Conservation (phyloP, 2,797 vertebrate genomes). For the Pelodytes ibericus region DNA sequence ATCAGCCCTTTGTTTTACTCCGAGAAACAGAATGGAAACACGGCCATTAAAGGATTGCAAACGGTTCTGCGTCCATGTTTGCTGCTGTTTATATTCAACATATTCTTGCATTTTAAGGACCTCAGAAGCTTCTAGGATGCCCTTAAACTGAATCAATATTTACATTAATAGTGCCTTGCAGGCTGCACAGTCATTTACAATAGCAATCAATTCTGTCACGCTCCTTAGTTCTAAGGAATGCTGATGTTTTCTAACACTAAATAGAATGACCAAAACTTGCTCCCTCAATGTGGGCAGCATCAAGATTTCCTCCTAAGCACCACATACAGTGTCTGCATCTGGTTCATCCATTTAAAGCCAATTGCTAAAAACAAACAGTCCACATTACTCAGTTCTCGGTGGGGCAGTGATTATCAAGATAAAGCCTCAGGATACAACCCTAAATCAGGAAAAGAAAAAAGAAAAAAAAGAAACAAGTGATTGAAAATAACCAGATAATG, state of each 20-base stretch:
- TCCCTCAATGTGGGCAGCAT: conserved; percentile 12
- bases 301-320: neutral
- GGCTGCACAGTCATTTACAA: conserved; percentile 40
- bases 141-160: conserved; percentile 47
- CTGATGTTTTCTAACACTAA: conserved; percentile 8
- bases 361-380: too few relatives aligned
- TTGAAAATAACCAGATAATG: too few relatives aligned
- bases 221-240: conserved; percentile 16
- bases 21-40: neutral
- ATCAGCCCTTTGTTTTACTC: neutral
- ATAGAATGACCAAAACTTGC: conserved; percentile 5
- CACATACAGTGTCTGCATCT: neutral
- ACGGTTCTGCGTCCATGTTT: neutral
- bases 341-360: neutral
- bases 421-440: too few relatives aligned
- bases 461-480: too few relatives aligned
- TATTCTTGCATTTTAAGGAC: conserved; percentile 29
- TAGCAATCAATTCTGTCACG: conserved; percentile 43
- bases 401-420: too few relatives aligned
- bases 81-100: neutral
- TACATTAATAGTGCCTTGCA: conserved; percentile 40
- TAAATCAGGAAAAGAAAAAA: too few relatives aligned
- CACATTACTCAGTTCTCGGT: too few relatives aligned
- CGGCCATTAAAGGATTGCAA: neutral
- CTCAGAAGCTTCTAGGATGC: conserved; percentile 5